Conservation (phyloP, 1,140 invertebrate species). For the Drosophila nannoptera region DNA sequence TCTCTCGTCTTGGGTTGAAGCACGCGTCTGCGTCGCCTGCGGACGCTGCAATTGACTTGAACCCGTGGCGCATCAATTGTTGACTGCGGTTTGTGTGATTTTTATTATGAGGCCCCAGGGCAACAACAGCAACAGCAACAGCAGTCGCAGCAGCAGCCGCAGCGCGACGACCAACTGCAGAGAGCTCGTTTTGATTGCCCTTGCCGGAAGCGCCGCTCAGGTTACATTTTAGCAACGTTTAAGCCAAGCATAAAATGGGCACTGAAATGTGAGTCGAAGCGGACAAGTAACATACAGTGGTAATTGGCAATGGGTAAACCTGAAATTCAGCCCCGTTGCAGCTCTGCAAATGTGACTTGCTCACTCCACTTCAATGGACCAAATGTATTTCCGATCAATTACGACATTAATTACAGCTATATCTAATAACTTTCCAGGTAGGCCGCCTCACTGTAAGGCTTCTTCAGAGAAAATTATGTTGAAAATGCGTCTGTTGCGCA, state of each 20-base stretch:
- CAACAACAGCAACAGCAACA: constrained; percentile 5
- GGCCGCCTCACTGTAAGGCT: too few relatives aligned
- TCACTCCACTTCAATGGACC: too few relatives aligned
- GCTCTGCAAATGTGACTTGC: too few relatives aligned
- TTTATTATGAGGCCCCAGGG: constrained; percentile 70
- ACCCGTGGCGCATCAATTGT: constrained; percentile 71
- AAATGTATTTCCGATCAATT: too few relatives aligned
- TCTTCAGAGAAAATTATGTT: too few relatives aligned
- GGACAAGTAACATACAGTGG: constrained; percentile 19
- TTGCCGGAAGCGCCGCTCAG: constrained; percentile 68
- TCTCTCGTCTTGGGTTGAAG: constrained; percentile 22
- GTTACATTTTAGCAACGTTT: constrained; percentile 70
- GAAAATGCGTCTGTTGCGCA: too few relatives aligned
- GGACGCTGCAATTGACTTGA: constrained; percentile 69
- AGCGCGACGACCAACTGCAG: background rate
- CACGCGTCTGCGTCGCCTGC: constrained; percentile 44
- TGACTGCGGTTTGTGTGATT: constrained; percentile 69
- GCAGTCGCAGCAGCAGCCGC: constrained; percentile 4
- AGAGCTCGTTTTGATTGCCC: constrained; percentile 61
- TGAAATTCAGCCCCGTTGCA: too few relatives aligned
- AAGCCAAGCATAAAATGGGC: constrained; percentile 67
- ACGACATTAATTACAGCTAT: too few relatives aligned
- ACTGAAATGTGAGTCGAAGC: constrained; percentile 34
- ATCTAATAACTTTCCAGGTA: too few relatives aligned
- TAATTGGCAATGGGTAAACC: constrained; percentile 1